Evolutionary conservation across 2,888 invertebrate species (phyloP), one percentile per base, ranked within the genome.

Genomic region (Lepas anatifera): DNA sequence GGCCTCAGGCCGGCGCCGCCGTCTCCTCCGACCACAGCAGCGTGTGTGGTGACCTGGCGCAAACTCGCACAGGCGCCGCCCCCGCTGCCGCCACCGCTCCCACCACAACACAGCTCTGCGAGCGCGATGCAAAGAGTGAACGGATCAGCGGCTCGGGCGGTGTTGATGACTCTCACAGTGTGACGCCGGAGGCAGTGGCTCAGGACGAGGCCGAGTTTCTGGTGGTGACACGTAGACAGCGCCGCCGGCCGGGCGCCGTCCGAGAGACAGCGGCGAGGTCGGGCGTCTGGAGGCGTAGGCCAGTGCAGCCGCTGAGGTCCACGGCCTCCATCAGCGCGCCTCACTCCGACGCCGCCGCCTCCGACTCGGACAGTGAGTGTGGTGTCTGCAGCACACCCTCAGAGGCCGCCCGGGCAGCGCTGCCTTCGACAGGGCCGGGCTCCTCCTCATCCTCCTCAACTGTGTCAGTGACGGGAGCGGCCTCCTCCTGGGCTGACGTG

Each of bases 401-500:
- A 58, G 58, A 18, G 8, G 32, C 32, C 35, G 32, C 32, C 18
- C 48, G 25, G 18, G 7, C 48, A 25, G 7, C 48, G 25, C 48
- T 8, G 48, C n/a, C 48, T n/a, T 2, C 25, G n/a, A n/a, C n/a
- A n/a, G n/a, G n/a, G n/a, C n/a, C n/a, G n/a, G 22, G 48, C n/a
- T 10, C 39, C 11, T 7, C 39, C 10, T 66, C 39, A 25, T 11
- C 66, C 13, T 25, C 25, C 4, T 25, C 16, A 2, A 39, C 66
- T 13, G 66, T 39, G 27, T 66, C 66, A 18, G 22, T 50, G 48
- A 18, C 48, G 1, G 8, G 16, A 16, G 22, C 66, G 39, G 25
- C 39, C 3, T 32, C 66, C 16, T 66, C 66, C 25, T 66, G 66
- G 66, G 68, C 68, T 10, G 46, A 37, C 68, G 46, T 52, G 41